A percentile compares a stretch with the other conserved stretches of the same genome.
Conservation (phyloP, 2,888 invertebrate genomes). For the Yponomeuta evonymella region DNA sequence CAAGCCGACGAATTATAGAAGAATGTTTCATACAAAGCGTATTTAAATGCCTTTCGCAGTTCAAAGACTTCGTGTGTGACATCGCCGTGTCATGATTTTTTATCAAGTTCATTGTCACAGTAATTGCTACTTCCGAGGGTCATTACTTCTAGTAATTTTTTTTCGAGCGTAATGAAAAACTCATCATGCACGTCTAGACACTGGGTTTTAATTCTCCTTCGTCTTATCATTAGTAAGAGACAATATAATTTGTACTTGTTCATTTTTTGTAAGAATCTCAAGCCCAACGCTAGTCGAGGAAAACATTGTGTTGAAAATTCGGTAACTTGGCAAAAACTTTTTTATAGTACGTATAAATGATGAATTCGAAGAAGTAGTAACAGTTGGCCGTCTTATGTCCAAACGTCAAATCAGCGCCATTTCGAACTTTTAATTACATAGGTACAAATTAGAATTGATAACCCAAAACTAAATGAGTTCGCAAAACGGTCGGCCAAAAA, state of each 20-base stretch:
- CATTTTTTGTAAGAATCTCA: background rate
- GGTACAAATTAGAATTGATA: too few relatives aligned
- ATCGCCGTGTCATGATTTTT: constrained; percentile 2
- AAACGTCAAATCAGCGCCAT: too few relatives aligned
- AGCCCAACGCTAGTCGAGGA: background rate
- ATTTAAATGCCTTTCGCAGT: background rate
- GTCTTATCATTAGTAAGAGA: background rate
- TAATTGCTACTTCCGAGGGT: constrained; percentile 6
- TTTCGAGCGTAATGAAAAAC: background rate
- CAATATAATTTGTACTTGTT: background rate
- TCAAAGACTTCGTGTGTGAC: constrained; percentile 14
- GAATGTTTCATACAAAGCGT: background rate
- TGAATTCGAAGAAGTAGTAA: too few relatives aligned
- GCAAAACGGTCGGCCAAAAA: too few relatives aligned
- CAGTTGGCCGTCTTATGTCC: too few relatives aligned
- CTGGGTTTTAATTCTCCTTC: background rate
- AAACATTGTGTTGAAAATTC: background rate
- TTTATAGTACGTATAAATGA: too few relatives aligned
- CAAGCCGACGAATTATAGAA: background rate
- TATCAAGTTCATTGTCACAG: constrained; percentile 10
- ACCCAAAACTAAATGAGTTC: too few relatives aligned
- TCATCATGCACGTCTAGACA: background rate
- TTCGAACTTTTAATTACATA: too few relatives aligned
- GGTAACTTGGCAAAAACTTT: background rate
- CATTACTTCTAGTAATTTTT: background rate